phyloP scores from a whole-genome alignment of 2,113 vertebrate genomes.

The Castor canadensis region DNA sequence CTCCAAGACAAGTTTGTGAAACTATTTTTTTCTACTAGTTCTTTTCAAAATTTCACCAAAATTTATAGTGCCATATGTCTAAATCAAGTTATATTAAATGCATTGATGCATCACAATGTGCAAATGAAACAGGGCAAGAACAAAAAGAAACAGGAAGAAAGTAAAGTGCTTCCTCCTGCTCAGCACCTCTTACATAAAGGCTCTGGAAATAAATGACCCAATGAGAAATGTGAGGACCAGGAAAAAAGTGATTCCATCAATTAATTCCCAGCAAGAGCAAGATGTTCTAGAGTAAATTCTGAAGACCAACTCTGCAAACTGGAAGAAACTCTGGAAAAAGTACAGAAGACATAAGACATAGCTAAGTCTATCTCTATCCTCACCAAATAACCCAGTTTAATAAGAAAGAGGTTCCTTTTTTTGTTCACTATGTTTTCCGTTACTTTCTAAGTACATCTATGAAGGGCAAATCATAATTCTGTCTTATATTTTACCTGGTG shows the following conservation, averaged over 20 bases:
- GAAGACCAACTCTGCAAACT: background rate
- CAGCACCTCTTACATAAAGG: background rate
- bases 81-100: slow-evolving; percentile 26
- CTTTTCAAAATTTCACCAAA: slow-evolving; percentile 46
- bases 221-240: background rate
- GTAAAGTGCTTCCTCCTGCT: background rate
- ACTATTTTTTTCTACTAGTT: slow-evolving; percentile 51
- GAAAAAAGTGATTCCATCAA: background rate
- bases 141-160: background rate
- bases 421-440: background rate
- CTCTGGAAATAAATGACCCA: background rate
- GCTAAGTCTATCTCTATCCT: background rate
- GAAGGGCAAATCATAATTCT: background rate
- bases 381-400: background rate
- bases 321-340: slow-evolving; percentile 23
- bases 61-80: slow-evolving; percentile 44
- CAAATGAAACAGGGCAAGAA: background rate
- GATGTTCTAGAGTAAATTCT: background rate
- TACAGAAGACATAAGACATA: background rate
- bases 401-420: background rate
- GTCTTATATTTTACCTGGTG: background rate
- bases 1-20: slow-evolving; percentile 59
- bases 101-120: background rate
- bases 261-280: background rate
- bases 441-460: background rate